Evolutionary conservation across 2,797 vertebrate species (phyloP).

Genomic region (Cossypha polioptera): DNA sequence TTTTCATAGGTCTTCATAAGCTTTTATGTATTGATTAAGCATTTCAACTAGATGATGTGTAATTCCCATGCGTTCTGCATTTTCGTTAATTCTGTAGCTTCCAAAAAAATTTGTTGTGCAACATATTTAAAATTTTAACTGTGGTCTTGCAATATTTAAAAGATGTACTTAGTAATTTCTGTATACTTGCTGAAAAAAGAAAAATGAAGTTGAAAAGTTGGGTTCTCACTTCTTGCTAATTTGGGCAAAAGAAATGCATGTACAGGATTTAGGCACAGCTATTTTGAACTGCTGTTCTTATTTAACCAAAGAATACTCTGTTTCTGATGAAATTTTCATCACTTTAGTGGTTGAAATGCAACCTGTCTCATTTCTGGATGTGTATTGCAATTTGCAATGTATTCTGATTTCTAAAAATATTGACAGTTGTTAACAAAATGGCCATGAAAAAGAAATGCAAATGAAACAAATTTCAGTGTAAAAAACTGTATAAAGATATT

Average conservation of each 20-base stretch:
- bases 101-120: neutral
- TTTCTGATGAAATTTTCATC: slow-evolving; percentile 19
- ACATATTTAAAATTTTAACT: neutral
- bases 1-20: neutral
- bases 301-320: slow-evolving; percentile 61
- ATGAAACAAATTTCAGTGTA: slow-evolving; percentile 28
- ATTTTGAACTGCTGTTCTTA: neutral
- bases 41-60: neutral
- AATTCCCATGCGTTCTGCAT: neutral
- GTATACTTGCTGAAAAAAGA: neutral
- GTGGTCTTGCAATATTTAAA: slow-evolving; percentile 11
- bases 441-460: neutral
- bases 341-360: slow-evolving; percentile 7
- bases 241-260: neutral
- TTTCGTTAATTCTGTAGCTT: neutral
- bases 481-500: neutral
- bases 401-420: slow-evolving; percentile 14
- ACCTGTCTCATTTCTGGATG: neutral
- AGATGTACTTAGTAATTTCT: neutral
- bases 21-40: neutral
- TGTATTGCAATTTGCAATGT: slow-evolving; percentile 2
- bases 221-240: neutral
- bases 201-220: neutral
- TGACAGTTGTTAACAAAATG: neutral
- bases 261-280: neutral